A percentile compares a stretch with the other conserved stretches of the same genome.
Conservation (phyloP, 2,113 vertebrate species). For the Megaleporinus macrocephalus region DNA sequence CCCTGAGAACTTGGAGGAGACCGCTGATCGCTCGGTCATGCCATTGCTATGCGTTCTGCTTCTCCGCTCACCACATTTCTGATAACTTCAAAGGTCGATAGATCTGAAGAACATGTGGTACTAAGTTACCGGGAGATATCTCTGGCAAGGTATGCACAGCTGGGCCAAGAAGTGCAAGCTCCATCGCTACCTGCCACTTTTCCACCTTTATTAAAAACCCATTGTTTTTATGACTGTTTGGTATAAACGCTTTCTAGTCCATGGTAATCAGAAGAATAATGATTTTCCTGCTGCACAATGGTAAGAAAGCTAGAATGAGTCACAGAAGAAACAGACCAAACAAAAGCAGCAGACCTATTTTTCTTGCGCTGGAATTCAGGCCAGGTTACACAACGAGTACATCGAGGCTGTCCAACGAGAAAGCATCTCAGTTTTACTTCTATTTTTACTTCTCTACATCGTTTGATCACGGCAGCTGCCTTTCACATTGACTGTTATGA, state of each 20-base stretch:
- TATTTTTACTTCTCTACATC: no score
- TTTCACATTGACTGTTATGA: no score
- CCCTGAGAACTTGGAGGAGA: slow-evolving; percentile 24
- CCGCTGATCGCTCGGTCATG: background rate
- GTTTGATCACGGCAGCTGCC: no score
- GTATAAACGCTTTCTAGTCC: background rate
- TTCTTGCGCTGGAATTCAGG: background rate
- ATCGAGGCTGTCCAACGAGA: background rate
- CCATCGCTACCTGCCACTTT: background rate
- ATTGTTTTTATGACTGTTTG: background rate
- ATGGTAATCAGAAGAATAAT: background rate
- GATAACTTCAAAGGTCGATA: slow-evolving; percentile 34
- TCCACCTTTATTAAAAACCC: background rate
- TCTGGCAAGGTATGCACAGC: background rate
- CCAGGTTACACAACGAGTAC: background rate
- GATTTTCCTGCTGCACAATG: no score
- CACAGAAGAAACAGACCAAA: background rate
- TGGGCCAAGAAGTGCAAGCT: background rate
- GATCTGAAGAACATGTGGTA: slow-evolving; percentile 12
- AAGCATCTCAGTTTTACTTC: no score
- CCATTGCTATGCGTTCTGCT: slow-evolving; percentile 13
- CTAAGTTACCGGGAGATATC: background rate
- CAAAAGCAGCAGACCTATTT: background rate
- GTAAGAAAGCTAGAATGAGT: background rate
- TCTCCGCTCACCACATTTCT: slow-evolving; percentile 27